These are phyloP conservation scores for Zootoca vivipara DNA, from an alignment of 2,113 vertebrate genomes.

Conservation along the genomic window DNA sequence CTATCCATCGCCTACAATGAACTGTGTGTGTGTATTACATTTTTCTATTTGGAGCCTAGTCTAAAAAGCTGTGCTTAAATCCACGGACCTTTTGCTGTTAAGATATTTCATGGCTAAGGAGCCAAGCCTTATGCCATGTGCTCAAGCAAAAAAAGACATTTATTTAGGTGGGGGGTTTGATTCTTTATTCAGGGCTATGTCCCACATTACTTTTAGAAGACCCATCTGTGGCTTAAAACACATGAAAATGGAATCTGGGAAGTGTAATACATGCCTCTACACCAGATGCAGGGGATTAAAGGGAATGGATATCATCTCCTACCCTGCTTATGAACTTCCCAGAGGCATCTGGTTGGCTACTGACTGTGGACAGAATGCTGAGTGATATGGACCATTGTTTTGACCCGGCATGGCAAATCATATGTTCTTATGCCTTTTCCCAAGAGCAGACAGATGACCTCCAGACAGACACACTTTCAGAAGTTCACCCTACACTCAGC, in stretches of 20 bases:
- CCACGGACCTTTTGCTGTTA: background rate
- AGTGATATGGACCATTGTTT: constrained; percentile 7
- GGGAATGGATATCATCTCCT: background rate
- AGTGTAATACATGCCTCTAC: constrained; percentile 20
- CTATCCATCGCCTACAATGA: background rate
- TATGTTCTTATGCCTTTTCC: background rate
- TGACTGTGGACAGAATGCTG: constrained; percentile 7
- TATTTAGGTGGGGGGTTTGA: background rate
- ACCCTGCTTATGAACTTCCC: constrained; percentile 10
- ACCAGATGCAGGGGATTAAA: constrained; percentile 28
- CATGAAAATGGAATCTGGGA: constrained; percentile 12
- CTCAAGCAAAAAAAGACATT: background rate
- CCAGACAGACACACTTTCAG: constrained; percentile 15
- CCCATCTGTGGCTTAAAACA: constrained; percentile 16
- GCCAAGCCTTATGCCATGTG: background rate
- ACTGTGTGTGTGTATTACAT: background rate
- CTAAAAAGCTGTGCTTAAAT: background rate
- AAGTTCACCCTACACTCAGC: constrained; percentile 24
- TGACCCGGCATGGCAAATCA: background rate
- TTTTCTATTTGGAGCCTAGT: background rate
- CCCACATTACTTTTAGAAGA: constrained; percentile 6
- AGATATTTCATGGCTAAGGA: background rate
- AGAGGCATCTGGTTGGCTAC: constrained; percentile 18
- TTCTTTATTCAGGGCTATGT: background rate
- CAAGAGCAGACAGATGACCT: constrained; percentile 16